Conservation (phyloP, 2,888 invertebrate genomes). For the Limenitis camilla region DNA sequence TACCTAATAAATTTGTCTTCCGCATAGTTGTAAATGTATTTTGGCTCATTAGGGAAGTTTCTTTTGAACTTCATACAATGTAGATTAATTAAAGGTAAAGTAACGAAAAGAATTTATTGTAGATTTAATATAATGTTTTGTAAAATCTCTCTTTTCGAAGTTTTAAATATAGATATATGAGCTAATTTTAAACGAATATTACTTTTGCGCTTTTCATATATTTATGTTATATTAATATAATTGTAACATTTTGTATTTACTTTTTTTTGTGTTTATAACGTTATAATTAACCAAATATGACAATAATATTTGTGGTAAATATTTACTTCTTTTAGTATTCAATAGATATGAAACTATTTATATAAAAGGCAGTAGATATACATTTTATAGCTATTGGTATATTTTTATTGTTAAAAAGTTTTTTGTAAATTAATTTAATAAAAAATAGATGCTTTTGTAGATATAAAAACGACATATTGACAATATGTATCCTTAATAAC, state of each 20-base stretch:
- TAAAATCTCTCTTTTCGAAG: conserved; percentile 58
- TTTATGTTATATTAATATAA: background rate
- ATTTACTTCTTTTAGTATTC: no score
- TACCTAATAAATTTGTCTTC: conserved; percentile 69
- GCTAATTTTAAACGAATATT: background rate
- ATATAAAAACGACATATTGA: no score
- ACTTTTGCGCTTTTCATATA: conserved; percentile 8
- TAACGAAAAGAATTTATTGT: conserved; percentile 63
- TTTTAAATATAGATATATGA: conserved; percentile 29
- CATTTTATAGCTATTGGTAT: no score
- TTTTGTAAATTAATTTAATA: no score
- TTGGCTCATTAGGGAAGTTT: conserved; percentile 51
- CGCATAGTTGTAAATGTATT: conserved; percentile 61
- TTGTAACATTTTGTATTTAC: no score
- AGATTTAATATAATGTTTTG: conserved; percentile 47
- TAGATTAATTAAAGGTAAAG: conserved; percentile 31
- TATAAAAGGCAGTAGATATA: no score
- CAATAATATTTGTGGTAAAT: no score
- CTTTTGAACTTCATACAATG: conserved; percentile 51
- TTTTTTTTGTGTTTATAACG: background rate
- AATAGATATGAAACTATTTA: no score
- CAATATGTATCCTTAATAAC: no score
- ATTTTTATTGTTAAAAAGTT: no score
- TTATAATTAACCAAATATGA: background rate
- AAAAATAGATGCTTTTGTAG: no score